Conservation (phyloP, 2,113 vertebrate genomes). For the Amphiprion ocellaris region DNA sequence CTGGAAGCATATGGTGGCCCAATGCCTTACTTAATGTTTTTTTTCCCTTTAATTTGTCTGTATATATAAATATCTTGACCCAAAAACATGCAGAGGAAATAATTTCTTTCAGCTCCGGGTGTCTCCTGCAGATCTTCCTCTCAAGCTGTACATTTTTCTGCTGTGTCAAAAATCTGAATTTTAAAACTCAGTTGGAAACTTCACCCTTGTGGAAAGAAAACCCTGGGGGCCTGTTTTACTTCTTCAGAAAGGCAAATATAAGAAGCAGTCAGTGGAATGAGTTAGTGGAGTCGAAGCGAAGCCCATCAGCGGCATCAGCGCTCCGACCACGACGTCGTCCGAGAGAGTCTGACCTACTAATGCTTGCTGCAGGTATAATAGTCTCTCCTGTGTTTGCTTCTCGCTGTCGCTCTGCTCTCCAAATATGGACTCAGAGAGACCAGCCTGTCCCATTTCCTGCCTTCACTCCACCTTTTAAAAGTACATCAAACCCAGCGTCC, state of each 20-base stretch:
- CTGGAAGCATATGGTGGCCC: too few species aligned
- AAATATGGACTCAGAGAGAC: neutral
- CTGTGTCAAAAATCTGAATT: slow-evolving; percentile 5
- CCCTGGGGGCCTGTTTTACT: slow-evolving; percentile 30
- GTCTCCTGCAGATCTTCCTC: neutral
- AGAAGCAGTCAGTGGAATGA: slow-evolving; percentile 10
- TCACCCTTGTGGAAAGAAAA: slow-evolving; percentile 16
- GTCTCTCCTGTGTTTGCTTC: slow-evolving; percentile 24
- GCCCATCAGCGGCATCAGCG: neutral
- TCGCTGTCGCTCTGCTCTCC: slow-evolving; percentile 8
- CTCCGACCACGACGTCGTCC: neutral
- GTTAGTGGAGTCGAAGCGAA: slow-evolving; percentile 36
- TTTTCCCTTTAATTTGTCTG: too few species aligned
- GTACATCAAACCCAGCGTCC: neutral
- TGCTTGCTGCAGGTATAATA: slow-evolving; percentile 45
- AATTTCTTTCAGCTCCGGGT: too few species aligned
- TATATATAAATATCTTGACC: too few species aligned
- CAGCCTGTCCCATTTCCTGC: slow-evolving; percentile 29
- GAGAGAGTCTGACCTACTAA: slow-evolving; percentile 47
- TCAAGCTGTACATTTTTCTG: slow-evolving; percentile 10
- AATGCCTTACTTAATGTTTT: too few species aligned
- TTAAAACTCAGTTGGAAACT: neutral
- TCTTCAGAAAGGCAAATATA: slow-evolving; percentile 30
- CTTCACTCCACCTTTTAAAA: slow-evolving; percentile 14
- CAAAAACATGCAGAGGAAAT: too few species aligned